A percentile compares a stretch with the other conserved stretches of the same genome.
These are phyloP conservation scores for Pasiphila rectangulata DNA, from an alignment of 2,888 invertebrate genomes.

Conservation along the genomic window DNA sequence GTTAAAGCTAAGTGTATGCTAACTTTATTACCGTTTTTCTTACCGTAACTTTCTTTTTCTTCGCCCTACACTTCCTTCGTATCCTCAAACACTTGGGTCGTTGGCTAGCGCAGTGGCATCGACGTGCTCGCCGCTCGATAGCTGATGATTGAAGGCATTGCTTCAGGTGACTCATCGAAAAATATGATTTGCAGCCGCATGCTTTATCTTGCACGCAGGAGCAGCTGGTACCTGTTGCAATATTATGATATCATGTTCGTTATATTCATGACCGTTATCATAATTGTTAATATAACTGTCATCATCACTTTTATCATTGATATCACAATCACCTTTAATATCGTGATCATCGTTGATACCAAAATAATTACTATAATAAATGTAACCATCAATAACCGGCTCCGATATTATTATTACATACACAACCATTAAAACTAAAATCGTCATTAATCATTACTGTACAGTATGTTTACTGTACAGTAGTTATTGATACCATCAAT, in stretches of 20 bases:
- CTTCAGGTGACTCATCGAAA: conserved; percentile 34
- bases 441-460: too few species aligned
- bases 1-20: too few species aligned
- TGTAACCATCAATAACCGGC: too few species aligned
- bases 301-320: too few species aligned
- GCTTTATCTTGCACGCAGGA: conserved; percentile 28
- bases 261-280: not conserved
- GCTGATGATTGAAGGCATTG: conserved; percentile 44
- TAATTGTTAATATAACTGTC: not conserved
- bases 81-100: conserved; percentile 51
- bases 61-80: conserved; percentile 27
- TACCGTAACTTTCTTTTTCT: conserved; percentile 27
- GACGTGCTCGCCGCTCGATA: conserved; percentile 27
- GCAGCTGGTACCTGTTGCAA: conserved; percentile 42
- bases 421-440: too few species aligned
- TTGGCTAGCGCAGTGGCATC: conserved; percentile 29
- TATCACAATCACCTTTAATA: too few species aligned
- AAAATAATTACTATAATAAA: too few species aligned
- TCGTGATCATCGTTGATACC: too few species aligned
- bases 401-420: too few species aligned
- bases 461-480: too few species aligned
- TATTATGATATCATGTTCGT: not conserved
- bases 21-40: not conserved
- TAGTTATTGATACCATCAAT: too few species aligned
- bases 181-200: conserved; percentile 1